Evolutionary conservation across 2,888 invertebrate species (phyloP), one percentile per base, ranked within the genome.

Genomic region (Habroteleia sp.): DNA sequence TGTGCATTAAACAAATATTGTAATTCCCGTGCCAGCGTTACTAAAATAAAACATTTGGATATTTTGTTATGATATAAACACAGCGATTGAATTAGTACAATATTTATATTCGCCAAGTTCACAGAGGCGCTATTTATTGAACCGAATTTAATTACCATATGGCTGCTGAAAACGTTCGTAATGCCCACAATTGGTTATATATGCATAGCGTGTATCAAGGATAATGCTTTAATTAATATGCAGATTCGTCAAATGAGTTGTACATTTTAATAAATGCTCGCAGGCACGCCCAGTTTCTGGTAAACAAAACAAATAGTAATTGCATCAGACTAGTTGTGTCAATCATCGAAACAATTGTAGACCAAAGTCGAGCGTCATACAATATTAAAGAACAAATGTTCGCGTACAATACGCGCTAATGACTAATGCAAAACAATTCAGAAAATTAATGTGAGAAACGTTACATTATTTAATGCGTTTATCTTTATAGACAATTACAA

Each of bases 161-260:
- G 41, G 60, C 27, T 46, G 41, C 10, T 66, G 66, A 68, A 74
- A 74, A 74, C 60, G 54, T 39, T 58, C 23, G 60, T 60, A 73
- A 73, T 65, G 52, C 44, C 73, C 44, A 39, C 62, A 62, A 62
- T 62, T 68, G 56, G 62, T 74, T 68, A 62, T 58, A 63, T 65
- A 72, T 68, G 74, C 68, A 66, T 35, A 35, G 46, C 74, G 54
- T 69, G 68, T 74, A 69, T 74, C 74, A 74, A 63, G 56, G 54
- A 74, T 74, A 74, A 68, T 62, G 74, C 60, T 56, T 68, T 66
- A 74, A 74, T 74, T 74, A 68, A 62, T 74, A 74, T 74, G 74
- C 74, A 74, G 68, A 63, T 74, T 62, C 68, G 68, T 74, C 68
- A 74, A 74, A 69, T 68, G 68, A 63, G 74, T 68, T 63, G 74